Evolutionary conservation across 2,888 invertebrate genomes (phyloP).

Genomic region (Drosophila histrio): DNA sequence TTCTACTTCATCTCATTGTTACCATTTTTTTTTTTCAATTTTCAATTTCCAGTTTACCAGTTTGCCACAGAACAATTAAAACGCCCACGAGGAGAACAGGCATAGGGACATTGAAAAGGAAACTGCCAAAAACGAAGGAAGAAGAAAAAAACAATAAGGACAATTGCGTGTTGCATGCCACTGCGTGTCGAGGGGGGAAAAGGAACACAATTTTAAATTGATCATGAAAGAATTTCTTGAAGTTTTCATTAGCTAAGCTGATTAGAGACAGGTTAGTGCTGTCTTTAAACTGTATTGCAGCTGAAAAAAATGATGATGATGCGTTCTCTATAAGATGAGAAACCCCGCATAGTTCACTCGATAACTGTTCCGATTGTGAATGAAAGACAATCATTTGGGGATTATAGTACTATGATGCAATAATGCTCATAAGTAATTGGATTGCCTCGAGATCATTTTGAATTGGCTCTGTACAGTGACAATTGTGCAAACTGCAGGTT

Average conservation of each 20-base stretch:
- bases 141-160: constrained; percentile 23
- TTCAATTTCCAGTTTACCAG: constrained; percentile 12
- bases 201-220: constrained; percentile 7
- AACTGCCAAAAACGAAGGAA: neutral
- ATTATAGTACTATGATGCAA: constrained; percentile 8
- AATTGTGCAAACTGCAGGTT: constrained; percentile 9
- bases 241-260: constrained; percentile 64
- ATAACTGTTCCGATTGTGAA: constrained; percentile 12
- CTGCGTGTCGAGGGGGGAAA: constrained; percentile 19
- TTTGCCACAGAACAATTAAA: constrained; percentile 41
- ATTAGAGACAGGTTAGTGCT: constrained; percentile 40
- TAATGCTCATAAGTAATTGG: constrained; percentile 26
- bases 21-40: constrained; percentile 33
- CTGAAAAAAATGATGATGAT: constrained; percentile 49
- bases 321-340: neutral
- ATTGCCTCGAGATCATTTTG: neutral
- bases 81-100: constrained; percentile 52
- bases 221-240: constrained; percentile 7
- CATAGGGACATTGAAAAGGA: neutral
- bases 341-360: neutral
- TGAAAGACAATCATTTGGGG: constrained; percentile 14
- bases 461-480: constrained; percentile 28
- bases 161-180: constrained; percentile 62
- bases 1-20: constrained; percentile 27
- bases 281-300: constrained; percentile 37